Conservation (phyloP, 2,113 vertebrate species). For the Conger conger region DNA sequence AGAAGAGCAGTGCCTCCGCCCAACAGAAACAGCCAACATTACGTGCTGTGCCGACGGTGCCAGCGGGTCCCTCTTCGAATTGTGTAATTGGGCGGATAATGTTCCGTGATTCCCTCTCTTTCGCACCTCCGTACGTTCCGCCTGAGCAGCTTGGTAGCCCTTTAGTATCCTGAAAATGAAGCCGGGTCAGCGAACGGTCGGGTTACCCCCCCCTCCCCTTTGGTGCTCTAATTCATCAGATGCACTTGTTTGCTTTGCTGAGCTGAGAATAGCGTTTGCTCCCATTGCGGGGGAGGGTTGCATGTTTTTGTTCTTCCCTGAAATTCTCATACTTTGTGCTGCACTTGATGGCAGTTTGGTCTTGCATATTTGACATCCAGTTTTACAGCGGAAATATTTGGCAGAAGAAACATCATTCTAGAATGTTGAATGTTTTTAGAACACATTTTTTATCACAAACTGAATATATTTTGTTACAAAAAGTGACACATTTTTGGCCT, state of each 20-base stretch:
- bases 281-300: neutral
- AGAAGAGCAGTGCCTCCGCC: neutral
- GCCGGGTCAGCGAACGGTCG: slow-evolving; percentile 60
- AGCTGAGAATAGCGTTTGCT: neutral
- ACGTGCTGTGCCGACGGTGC: slow-evolving; percentile 51
- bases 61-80: slow-evolving; percentile 59
- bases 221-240: slow-evolving; percentile 28
- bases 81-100: slow-evolving; percentile 70
- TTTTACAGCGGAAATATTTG: neutral
- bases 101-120: slow-evolving; percentile 66
- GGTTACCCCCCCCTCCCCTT: slow-evolving; percentile 39
- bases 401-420: too few species aligned
- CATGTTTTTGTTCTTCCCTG: neutral
- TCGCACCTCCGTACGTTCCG: slow-evolving; percentile 57
- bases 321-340: neutral
- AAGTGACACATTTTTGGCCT: too few species aligned
- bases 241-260: slow-evolving; percentile 17
- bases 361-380: neutral
- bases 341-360: neutral
- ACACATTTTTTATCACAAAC: neutral
- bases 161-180: slow-evolving; percentile 62
- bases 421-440: too few species aligned
- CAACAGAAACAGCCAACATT: slow-evolving; percentile 28
- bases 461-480: too few species aligned
- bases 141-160: slow-evolving; percentile 52